Conservation (phyloP, 2,113 vertebrate genomes). For the Callospermophilus lateralis region DNA sequence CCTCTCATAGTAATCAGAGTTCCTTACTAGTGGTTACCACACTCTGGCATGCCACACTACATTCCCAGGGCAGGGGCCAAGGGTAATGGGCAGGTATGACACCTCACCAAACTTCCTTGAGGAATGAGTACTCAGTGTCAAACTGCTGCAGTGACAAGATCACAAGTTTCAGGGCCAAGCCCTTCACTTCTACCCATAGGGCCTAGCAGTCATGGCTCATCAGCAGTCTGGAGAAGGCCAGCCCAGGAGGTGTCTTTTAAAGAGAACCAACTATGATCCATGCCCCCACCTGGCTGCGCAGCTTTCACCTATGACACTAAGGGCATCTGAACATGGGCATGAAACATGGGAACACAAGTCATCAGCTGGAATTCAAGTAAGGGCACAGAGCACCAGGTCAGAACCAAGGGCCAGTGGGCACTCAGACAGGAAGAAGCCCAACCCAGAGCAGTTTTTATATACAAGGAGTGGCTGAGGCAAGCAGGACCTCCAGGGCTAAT, state of each 20-base stretch:
- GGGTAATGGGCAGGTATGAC: fast-evolving
- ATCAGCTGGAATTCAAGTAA: fast-evolving
- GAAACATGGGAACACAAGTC: background rate
- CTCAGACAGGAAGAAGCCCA: background rate
- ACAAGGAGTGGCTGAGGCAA: background rate
- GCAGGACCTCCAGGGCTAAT: fast-evolving
- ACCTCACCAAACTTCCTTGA: slow-evolving; percentile 94
- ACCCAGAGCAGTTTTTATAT: background rate
- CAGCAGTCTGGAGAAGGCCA: slow-evolving; percentile 95
- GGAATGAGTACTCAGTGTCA: slow-evolving; percentile 95
- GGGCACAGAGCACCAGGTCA: background rate
- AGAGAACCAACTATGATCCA: too few species aligned
- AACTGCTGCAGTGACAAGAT: slow-evolving; percentile 95
- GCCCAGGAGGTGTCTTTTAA: too few species aligned
- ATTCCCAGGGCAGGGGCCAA: too few species aligned
- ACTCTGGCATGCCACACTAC: too few species aligned
- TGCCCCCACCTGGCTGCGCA: too few species aligned
- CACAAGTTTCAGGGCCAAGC: slow-evolving; percentile 76
- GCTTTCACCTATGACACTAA: too few species aligned
- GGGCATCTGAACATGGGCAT: slow-evolving; percentile 88
- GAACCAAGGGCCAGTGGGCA: background rate
- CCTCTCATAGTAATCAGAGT: too few species aligned
- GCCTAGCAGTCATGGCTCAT: slow-evolving; percentile 89
- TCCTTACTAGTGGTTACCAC: too few species aligned
- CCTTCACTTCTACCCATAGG: slow-evolving; percentile 84